Evolutionary conservation across 2,797 vertebrate genomes (phyloP).

Genomic region (Jordanella pulchra): DNA sequence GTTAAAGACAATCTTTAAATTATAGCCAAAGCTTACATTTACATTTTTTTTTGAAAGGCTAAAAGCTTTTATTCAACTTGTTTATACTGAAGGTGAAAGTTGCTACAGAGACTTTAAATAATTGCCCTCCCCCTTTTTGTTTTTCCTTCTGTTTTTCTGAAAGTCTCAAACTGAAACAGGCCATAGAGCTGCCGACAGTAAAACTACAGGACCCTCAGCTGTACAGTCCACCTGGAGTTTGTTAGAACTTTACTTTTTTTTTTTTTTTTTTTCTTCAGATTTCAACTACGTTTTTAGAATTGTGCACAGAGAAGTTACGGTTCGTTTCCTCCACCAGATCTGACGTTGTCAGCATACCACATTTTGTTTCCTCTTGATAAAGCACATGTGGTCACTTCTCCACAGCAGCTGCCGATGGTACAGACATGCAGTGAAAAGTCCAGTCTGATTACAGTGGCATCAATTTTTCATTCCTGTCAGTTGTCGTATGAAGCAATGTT

Average conservation of each 20-base stretch:
- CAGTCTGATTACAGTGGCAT: neutral
- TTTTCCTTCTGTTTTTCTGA: neutral
- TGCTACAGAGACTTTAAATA: constrained; percentile 13
- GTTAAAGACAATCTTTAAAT: constrained; percentile 64
- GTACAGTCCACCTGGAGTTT: constrained; percentile 7
- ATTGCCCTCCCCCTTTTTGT: neutral
- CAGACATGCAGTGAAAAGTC: constrained; percentile 23
- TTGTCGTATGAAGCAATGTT: constrained; percentile 52
- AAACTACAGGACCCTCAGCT: constrained; percentile 17
- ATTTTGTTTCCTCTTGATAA: constrained; percentile 16
- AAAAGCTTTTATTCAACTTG: constrained; percentile 27
- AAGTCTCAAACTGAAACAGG: constrained; percentile 1
- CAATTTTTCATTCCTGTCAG: constrained; percentile 7
- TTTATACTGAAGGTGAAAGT: constrained; percentile 45
- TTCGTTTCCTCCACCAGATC: constrained; percentile 39
- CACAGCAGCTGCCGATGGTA: constrained; percentile 52
- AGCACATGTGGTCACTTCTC: constrained; percentile 14
- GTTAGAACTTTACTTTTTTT: constrained; percentile 19
- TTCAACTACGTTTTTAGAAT: constrained; percentile 30
- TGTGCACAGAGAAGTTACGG: constrained; percentile 43
- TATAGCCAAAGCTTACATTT: constrained; percentile 49
- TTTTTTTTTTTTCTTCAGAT: constrained; percentile 1
- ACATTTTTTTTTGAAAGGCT: constrained; percentile 36
- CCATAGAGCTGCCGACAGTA: constrained; percentile 8
- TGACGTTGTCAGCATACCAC: constrained; percentile 11